Base-by-base conservation (phyloP, 2,113 vertebrate species). In the Nansenia antarctica region DNA sequence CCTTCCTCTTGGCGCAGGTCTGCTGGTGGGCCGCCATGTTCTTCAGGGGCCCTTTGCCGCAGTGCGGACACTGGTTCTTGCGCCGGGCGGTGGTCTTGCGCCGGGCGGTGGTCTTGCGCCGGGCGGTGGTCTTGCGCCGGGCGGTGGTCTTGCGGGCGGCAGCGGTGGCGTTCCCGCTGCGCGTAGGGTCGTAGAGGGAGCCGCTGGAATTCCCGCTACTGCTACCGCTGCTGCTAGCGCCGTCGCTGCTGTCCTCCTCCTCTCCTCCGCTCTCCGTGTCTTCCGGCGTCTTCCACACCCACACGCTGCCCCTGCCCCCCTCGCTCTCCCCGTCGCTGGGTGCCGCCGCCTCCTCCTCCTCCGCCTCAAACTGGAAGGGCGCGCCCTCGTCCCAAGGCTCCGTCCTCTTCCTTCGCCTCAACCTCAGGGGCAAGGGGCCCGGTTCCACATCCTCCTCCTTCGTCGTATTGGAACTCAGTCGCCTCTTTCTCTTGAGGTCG, bases 201-300 rank as follows among this genome's bases (percentile, higher is more conserved):
- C 81, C 67, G 26, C 73, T 80, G 47, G 77, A 80, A 45, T 5
- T 14, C 32, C 68, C 67, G 3, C 72, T 71, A 3, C 79, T 60
- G 73, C 78, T 82, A 11, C 60, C 68, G 26, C 26, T n/a, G 66
- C 35, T 11, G 29, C 32, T 2, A 0, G 58, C 20, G 24, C 7
- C 15, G 12, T 12, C 52, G 11, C 59, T 55, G 22, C 34, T 37
- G 20, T 39, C 49, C 34, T 65, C 45, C 5, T 69, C 79, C 26
- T 69, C 20, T 14, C 31, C 67, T 27, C 12, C 5, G 0, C 11
- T 27, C 24, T 12, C 18, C 45, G 22, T 18, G 7, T 54, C 49
- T 37, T 64, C 15, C 14, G 12, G 20, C 52, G 20, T 57, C 5
- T 57, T 4, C 54, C 14, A 24, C 27, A 5, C 27, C 2, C 24